Conservation (phyloP, 1,140 invertebrate genomes). For the Aporrectodea caliginosa region DNA sequence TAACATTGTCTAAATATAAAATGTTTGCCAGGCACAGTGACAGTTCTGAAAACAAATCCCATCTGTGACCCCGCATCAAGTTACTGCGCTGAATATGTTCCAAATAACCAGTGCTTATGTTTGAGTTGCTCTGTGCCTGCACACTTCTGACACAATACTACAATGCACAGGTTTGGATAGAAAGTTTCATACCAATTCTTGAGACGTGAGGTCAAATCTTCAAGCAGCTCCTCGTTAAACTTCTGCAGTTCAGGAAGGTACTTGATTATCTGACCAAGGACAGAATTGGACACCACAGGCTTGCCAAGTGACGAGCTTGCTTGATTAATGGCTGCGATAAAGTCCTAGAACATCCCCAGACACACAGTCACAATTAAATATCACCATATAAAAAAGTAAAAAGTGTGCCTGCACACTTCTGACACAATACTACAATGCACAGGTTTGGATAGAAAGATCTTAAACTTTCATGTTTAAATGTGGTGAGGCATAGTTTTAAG, state of each 20-base stretch:
- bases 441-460: not conserved
- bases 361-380: conserved; percentile 4
- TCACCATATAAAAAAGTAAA: too few relatives aligned
- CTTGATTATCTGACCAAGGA: conserved; percentile 62
- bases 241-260: conserved; percentile 61
- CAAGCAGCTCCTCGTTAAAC: conserved; percentile 66
- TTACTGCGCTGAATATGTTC: not conserved
- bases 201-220: conserved; percentile 64
- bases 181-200: conserved; percentile 59
- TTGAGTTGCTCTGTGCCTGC: not conserved
- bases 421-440: not conserved
- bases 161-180: not conserved
- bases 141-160: not conserved
- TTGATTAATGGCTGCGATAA: conserved; percentile 60
- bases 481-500: too few relatives aligned
- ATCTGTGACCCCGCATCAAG: not conserved
- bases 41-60: not conserved
- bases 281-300: conserved; percentile 55
- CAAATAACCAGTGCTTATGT: not conserved
- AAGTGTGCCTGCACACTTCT: not conserved
- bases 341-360: conserved; percentile 60
- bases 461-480: too few relatives aligned
- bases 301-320: conserved; percentile 52
- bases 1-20: conserved; percentile 11
- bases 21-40: not conserved